These are phyloP conservation scores for Pomatostomus ruficeps DNA, from an alignment of 2,113 vertebrate species.

Conservation along the genomic window DNA sequence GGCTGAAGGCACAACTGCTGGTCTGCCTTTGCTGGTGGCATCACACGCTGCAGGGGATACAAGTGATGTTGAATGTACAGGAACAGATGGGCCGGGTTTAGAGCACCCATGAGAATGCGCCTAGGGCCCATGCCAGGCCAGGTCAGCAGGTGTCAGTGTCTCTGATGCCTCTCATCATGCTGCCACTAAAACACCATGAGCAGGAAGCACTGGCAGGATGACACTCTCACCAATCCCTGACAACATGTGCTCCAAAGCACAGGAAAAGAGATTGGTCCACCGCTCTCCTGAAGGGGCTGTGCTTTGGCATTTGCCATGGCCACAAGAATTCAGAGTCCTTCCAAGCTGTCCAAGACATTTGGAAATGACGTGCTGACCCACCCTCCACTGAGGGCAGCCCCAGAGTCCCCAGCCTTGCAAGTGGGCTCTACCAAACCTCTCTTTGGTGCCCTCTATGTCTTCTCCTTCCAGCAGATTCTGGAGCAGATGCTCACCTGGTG, in stretches of 20 bases:
- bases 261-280: background rate
- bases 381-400: background rate
- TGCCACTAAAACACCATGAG: background rate
- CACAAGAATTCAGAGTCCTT: background rate
- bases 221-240: background rate
- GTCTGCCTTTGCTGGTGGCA: background rate
- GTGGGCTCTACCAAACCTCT: background rate
- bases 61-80: fast-evolving
- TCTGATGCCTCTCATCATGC: fast-evolving
- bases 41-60: background rate
- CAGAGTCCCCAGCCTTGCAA: background rate
- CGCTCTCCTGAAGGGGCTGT: fast-evolving
- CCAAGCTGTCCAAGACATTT: background rate
- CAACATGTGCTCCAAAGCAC: background rate
- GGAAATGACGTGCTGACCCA: background rate
- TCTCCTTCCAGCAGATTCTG: background rate
- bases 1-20: background rate
- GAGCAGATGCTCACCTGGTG: background rate
- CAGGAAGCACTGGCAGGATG: background rate
- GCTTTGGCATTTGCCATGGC: background rate
- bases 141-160: background rate
- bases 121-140: background rate
- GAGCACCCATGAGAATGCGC: background rate
- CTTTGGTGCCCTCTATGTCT: background rate
- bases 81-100: fast-evolving